Evolutionary conservation across 2,113 vertebrate species (phyloP), one percentile per base, ranked within the genome.

Genomic region (Chaenocephalus aceratus): DNA sequence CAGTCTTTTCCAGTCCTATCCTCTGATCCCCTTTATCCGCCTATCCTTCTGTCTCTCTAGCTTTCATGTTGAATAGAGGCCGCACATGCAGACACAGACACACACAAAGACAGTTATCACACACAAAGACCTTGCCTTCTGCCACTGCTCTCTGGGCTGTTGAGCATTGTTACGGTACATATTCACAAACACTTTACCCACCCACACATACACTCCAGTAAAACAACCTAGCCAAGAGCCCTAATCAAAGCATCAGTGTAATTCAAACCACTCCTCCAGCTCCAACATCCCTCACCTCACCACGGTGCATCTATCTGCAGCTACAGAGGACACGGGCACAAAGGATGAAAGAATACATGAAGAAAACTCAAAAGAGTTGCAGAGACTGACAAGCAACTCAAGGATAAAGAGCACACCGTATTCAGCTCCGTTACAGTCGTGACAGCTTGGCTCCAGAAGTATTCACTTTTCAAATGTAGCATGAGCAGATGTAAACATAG

Each of bases 11-110:
- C 90, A 91, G 91, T 90, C 89, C 85, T 62, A 76, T 89, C 89
- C 89, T 87, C 86, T 92, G 90, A 93, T 94, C 90, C 91, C 30
- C 82, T 91, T 91, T 84, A 94, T 91, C 91, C 80, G 23, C 84
- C 87, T 69, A 67, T 69, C 73, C 85, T 62, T 85, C 83, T 86
- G 83, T 89, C 83, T 88, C 80, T 11, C 67, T 16, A 86, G 77
- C 86, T 89, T 92, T 92, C 79, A 90, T 90, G 92, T 85, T 77
- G 74, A 80, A 83, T 87, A 86, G 75, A 69, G 77, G 76, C 87
- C 48, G 45, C 86, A 82, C 83, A 89, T 78, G 54, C 77, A 77
- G 36, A 66, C 78, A 46, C 72, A 49, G 44, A 79, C 73, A 66
- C 62, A 75, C 79, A 82, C 86, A 86, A 62, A 69, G 57, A 62